Conservation (phyloP, 2,888 invertebrate species). For the Ophion obscuratus region DNA sequence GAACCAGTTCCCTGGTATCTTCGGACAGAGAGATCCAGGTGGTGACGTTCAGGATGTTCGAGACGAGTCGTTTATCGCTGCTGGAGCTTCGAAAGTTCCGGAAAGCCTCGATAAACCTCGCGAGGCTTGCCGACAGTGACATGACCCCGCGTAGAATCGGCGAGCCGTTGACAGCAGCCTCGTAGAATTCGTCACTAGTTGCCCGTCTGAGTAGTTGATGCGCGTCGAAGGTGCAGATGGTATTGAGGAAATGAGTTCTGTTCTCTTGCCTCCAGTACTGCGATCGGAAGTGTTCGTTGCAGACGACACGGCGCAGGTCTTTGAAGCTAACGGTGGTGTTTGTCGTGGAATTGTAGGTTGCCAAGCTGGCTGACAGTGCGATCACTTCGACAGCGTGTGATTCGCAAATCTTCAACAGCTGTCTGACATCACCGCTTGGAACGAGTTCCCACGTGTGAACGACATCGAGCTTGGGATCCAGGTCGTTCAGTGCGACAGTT, state of each 20-base stretch:
- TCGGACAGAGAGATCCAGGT: slow-evolving; percentile 76
- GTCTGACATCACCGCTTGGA: slow-evolving; percentile 74
- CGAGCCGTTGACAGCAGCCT: slow-evolving; percentile 61
- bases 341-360: slow-evolving; percentile 63
- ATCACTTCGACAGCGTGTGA: slow-evolving; percentile 76
- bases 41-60: slow-evolving; percentile 75
- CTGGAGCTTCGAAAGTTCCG: slow-evolving; percentile 58
- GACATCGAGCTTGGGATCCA: slow-evolving; percentile 56
- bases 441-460: slow-evolving; percentile 76
- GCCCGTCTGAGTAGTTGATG: slow-evolving; percentile 75
- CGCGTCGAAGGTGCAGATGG: slow-evolving; percentile 78
- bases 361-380: slow-evolving; percentile 72
- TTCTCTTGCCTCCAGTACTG: slow-evolving; percentile 73
- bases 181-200: slow-evolving; percentile 76
- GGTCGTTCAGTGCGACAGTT: slow-evolving; percentile 68
- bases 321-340: slow-evolving; percentile 56
- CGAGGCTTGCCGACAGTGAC: slow-evolving; percentile 70
- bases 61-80: slow-evolving; percentile 59
- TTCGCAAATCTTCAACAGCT: slow-evolving; percentile 77
- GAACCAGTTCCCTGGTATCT: slow-evolving; percentile 71
- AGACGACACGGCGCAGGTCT: slow-evolving; percentile 72
- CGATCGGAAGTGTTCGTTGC: slow-evolving; percentile 71
- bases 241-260: slow-evolving; percentile 72
- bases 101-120: slow-evolving; percentile 70
- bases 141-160: slow-evolving; percentile 58